Base-by-base conservation (phyloP, 2,113 vertebrate species). In the Microcebus ravelobensis region DNA sequence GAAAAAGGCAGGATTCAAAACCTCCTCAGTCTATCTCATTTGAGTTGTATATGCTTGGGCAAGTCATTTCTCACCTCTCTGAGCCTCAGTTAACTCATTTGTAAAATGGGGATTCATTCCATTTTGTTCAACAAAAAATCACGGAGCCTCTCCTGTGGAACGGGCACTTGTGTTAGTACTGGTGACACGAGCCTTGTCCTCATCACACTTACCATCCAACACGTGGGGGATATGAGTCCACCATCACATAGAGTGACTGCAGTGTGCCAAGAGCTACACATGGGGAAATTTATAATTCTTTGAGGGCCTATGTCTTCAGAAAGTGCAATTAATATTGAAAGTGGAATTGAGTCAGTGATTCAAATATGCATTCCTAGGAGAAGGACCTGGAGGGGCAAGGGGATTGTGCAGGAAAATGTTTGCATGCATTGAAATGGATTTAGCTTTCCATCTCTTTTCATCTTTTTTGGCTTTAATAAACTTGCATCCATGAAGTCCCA, bases 381-480 rank as follows among this genome's bases (percentile, higher is more conserved):
- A 63, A 71, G 96, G 39, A 63, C 14, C 5, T 74, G 25, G 18
- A 48, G 36, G 12, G 27, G 63, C 48, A 10, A 45, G 45, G 45
- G 45, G 45, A 8, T 7, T 39, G 17, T 55, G 39, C 10, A n/a
- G 23, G 42, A 80, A 80, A 34, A 52, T 0, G 1, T 34, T 63
- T 13, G 1, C 9, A 29, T 61, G 4, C 8, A 34, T 27, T 71
- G 25, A 81, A 90, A 76, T 79, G 23, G 27, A 36, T 63, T 84
- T 52, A 88, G 25, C 11, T 85, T 92, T 52, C 70, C 12, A 7
- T 70, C 48, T 52, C 5, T 68, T 90, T 91, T 76, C 27, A 21
- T 42, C n/a, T 86, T 93, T 74, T 31, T 71, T 11, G 4, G 42
- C 23, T 82, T 81, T 61, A 82, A 87, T 93, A 84, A 42, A 77